Evolutionary conservation across 1,140 invertebrate species (phyloP), one percentile per base, ranked within the genome.

Genomic region (Lepidurus packardi): DNA sequence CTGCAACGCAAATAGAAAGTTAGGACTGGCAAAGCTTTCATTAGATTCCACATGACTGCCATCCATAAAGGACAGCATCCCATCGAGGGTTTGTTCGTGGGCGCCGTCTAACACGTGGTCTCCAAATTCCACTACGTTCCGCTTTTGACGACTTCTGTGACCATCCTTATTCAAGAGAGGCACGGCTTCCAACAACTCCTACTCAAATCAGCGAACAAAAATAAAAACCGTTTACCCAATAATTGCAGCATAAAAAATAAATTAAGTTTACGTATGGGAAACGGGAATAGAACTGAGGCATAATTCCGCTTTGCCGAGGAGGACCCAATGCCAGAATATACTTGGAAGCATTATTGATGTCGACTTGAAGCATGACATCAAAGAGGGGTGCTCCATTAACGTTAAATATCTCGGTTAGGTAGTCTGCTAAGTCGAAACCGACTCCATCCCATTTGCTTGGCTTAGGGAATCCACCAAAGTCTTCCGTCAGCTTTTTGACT

Each of bases 381-480:
- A 87, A 86, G 9, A 87, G 82, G 3, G 84, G 85, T 1, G 85
- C 84, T 9, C 86, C 86, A 81, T 86, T 85, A 42, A 86, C 81
- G 11, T 78, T 44, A 21, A 74, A 13, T 21, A 78, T 78, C 16
- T 75, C 43, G 5, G 16, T 47, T 7, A 78, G 21, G 11, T 75
- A 45, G 25, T 78, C 24, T n/a, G 78, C 75, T 10, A 78, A 25
- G 34, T 78, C 78, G 41, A 73, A 78, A 16, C 47, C 24, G 43
- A 73, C 73, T 21, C 43, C 65, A n/a, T 73, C 44, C 78, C 78
- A 78, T 8, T 78, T 44, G 1, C 24, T 43, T 1, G 78, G 65
- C 13, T 73, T 24, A 21, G 43, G 24, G 21, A 78, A 43, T 7
- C 65, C 13, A 24, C 78, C 78, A 4, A 78, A 47, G 34, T 42